phyloP scores from a whole-genome alignment of 2,888 invertebrate genomes.

The Cryptophagus acutangulus region DNA sequence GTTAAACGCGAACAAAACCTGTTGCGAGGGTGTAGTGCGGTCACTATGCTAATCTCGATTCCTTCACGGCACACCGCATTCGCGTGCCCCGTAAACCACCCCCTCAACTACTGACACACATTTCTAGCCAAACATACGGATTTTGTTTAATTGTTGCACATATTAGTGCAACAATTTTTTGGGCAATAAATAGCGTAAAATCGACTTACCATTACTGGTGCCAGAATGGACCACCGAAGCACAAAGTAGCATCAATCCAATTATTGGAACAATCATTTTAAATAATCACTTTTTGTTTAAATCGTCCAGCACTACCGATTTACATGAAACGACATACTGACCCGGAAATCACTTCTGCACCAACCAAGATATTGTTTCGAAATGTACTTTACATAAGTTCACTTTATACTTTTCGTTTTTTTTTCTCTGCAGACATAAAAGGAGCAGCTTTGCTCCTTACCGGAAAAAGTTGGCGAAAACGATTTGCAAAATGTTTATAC shows the following conservation, averaged over 20 bases:
- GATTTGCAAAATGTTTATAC: constrained; percentile 22
- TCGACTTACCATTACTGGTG: constrained; percentile 14
- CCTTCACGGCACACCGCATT: constrained; percentile 19
- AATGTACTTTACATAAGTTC: no score
- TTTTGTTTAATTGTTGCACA: no score
- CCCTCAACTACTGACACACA: constrained; percentile 7
- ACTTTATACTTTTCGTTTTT: no score
- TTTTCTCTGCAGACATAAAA: no score
- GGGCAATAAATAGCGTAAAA: no score
- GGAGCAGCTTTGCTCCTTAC: no score
- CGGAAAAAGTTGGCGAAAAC: constrained; percentile 10
- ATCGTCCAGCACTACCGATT: constrained; percentile 31
- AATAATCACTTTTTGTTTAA: no score
- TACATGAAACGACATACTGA: constrained; percentile 28
- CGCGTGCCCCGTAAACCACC: constrained; percentile 10
- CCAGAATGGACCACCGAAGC: constrained; percentile 1
- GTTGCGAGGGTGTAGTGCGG: constrained; percentile 25
- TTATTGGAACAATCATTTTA: constrained; percentile 15
- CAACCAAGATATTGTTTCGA: no score
- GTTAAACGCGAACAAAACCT: constrained; percentile 18
- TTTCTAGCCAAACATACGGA: no score
- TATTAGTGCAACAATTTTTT: no score
- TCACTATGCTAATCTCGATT: constrained; percentile 28
- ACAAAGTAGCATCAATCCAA: constrained; percentile 13
- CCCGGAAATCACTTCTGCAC: no score